Conservation (phyloP, 2,888 invertebrate species). For the Oxystoma pomonae region DNA sequence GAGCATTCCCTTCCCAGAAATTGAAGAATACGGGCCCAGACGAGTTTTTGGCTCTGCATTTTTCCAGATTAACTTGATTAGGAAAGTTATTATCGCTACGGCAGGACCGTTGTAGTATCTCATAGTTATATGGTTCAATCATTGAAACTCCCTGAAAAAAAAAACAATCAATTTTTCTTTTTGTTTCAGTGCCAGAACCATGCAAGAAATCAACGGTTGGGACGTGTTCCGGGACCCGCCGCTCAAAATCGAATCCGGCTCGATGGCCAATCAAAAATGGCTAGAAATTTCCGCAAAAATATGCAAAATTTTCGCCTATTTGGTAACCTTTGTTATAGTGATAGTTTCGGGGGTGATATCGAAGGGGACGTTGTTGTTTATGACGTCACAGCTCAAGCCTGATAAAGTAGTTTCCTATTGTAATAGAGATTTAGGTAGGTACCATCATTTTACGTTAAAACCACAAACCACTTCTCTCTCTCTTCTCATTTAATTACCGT, state of each 20-base stretch:
- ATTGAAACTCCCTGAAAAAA: no score
- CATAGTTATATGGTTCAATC: no score
- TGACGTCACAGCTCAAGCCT: constrained; percentile 84
- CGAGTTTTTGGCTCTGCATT: no score
- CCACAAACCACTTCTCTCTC: no score
- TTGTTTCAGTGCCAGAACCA: constrained; percentile 69
- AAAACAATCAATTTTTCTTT: no score
- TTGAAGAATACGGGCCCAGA: no score
- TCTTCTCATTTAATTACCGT: no score
- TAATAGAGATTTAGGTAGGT: constrained; percentile 77
- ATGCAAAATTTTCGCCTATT: constrained; percentile 79
- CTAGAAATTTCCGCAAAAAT: constrained; percentile 80
- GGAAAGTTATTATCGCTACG: no score
- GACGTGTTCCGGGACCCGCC: constrained; percentile 94
- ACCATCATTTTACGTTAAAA: background rate
- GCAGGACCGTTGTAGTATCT: no score
- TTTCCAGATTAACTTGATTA: no score
- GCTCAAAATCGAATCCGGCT: constrained; percentile 81
- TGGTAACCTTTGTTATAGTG: constrained; percentile 80
- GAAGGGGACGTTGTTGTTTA: constrained; percentile 84
- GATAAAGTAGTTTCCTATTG: constrained; percentile 76
- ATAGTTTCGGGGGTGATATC: constrained; percentile 81
- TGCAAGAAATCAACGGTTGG: constrained; percentile 91
- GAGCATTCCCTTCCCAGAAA: no score
- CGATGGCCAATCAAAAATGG: constrained; percentile 84